These are phyloP conservation scores for Pseudomyrmex sp. DNA, from an alignment of 1,140 invertebrate species.

Conservation along the genomic window DNA sequence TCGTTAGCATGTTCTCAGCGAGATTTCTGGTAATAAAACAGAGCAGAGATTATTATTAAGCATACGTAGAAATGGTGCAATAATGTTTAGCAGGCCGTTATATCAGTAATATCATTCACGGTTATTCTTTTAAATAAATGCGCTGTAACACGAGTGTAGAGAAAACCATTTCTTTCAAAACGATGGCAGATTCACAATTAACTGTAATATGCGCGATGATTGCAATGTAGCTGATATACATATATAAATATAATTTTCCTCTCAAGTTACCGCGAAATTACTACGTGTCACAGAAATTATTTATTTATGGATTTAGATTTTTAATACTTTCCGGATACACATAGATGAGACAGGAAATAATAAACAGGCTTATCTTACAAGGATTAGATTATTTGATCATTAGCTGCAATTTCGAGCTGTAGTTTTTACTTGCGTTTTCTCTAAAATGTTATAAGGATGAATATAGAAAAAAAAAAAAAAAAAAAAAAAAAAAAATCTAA, in stretches of 20 bases:
- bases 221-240: constrained; percentile 6
- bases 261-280: constrained; percentile 15
- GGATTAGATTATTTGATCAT: constrained; percentile 28
- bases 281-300: not conserved
- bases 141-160: no score
- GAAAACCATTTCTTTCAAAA: constrained; percentile 3
- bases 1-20: constrained; percentile 81
- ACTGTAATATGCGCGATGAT: constrained; percentile 6
- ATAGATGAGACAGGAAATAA: constrained; percentile 9
- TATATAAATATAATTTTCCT: not conserved
- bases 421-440: no score
- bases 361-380: not conserved
- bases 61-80: constrained; percentile 3
- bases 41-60: not conserved
- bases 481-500: no score
- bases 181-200: not conserved
- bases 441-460: no score
- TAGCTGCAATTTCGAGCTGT: not conserved
- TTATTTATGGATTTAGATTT: constrained; percentile 23
- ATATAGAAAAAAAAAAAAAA: no score
- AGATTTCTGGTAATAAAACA: constrained; percentile 63
- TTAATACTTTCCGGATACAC: not conserved
- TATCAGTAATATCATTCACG: not conserved
- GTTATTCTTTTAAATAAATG: not conserved
- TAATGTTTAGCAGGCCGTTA: not conserved